Conservation (phyloP, 2,797 vertebrate species). For the Gymnopithys bicolor region DNA sequence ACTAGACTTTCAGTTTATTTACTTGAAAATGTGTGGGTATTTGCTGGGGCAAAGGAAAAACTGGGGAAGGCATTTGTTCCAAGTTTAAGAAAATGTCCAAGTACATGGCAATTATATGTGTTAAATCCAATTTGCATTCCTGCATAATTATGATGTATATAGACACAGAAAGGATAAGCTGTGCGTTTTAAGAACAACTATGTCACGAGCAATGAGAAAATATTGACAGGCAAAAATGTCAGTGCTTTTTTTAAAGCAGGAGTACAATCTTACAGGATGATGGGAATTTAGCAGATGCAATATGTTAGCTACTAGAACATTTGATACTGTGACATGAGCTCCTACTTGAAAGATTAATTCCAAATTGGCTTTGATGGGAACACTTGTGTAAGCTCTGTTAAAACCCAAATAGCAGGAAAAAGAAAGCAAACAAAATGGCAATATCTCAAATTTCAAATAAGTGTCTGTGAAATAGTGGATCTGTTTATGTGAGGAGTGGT, state of each 20-base stretch:
- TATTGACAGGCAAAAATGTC: conserved; percentile 66
- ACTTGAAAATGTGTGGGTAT: not conserved
- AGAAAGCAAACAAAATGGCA: not conserved
- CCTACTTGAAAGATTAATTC: conserved; percentile 21
- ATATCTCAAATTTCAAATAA: not conserved
- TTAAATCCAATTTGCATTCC: conserved; percentile 50
- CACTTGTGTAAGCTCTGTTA: not conserved
- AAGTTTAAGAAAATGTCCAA: not conserved
- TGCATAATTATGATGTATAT: conserved; percentile 29
- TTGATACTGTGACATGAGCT: conserved; percentile 29
- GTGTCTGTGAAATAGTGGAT: not conserved
- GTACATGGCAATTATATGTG: conserved; percentile 3
- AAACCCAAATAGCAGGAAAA: not conserved
- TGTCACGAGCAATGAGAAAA: conserved; percentile 62
- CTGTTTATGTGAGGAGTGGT: not conserved
- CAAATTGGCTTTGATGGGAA: not conserved
- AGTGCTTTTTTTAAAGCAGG: conserved; percentile 51
- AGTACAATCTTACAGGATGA: not conserved
- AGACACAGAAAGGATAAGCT: conserved; percentile 31
- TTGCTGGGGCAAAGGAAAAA: not conserved
- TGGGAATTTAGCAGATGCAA: conserved; percentile 35
- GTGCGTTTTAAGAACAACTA: conserved; percentile 20
- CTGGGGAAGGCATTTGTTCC: not conserved
- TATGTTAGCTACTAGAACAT: conserved; percentile 29
- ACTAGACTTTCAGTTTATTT: not conserved